Evolutionary conservation across 2,797 vertebrate genomes (phyloP).

Genomic region (Zenarchopterus dispar): DNA sequence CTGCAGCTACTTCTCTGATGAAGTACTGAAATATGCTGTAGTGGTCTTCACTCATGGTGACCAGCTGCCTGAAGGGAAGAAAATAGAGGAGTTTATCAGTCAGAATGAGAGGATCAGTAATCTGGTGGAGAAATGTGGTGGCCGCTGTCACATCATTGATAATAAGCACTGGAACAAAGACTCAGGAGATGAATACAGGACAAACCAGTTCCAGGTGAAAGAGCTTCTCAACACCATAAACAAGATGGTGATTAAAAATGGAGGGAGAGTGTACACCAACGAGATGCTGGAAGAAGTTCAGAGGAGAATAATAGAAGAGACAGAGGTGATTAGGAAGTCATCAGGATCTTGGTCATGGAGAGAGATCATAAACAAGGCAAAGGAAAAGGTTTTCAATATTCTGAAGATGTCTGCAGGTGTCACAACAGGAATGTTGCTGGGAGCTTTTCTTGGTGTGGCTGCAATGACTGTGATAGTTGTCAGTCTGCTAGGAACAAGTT

Average conservation of each 20-base stretch:
- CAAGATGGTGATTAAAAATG: constrained; percentile 35
- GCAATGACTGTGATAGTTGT: no score
- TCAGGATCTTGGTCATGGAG: no score
- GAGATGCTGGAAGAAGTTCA: constrained; percentile 16
- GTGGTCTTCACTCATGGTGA: constrained; percentile 70
- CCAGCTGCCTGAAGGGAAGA: constrained; percentile 5
- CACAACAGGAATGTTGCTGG: neutral
- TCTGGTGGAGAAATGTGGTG: constrained; percentile 51
- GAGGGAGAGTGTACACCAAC: constrained; percentile 48
- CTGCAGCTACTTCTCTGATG: constrained; percentile 41
- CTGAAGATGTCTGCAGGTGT: no score
- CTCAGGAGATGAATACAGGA: constrained; percentile 40
- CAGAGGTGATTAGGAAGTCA: neutral
- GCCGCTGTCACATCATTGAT: constrained; percentile 59
- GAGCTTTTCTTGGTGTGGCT: no score
- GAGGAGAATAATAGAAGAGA: constrained; percentile 15
- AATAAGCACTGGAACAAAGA: constrained; percentile 43
- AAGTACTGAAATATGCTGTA: constrained; percentile 49
- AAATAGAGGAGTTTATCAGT: constrained; percentile 50
- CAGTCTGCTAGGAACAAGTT: no score
- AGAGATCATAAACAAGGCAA: no score
- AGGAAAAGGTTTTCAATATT: no score
- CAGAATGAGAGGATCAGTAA: constrained; percentile 25
- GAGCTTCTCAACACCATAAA: constrained; percentile 56
- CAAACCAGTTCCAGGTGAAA: constrained; percentile 47